A percentile compares a stretch with the other conserved stretches of the same genome.
Evolutionary conservation across 2,888 invertebrate genomes (phyloP).

Genomic region (Sussaba pulchella): DNA sequence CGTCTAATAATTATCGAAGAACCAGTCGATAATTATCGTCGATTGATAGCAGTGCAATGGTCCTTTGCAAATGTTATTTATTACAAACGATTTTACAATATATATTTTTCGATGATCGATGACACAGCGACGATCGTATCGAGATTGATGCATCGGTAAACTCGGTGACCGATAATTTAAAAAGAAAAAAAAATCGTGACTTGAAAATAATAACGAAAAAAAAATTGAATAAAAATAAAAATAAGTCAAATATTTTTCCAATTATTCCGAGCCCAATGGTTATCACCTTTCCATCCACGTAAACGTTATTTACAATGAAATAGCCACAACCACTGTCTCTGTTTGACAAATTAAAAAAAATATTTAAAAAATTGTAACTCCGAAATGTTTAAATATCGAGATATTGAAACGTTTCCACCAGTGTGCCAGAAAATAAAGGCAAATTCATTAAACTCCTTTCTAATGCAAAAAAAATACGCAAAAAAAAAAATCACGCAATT

Average conservation of each 20-base stretch:
- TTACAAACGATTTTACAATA: constrained; percentile 48
- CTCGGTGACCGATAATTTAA: not conserved
- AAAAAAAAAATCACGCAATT: not conserved
- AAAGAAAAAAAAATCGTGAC: not conserved
- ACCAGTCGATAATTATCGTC: constrained; percentile 55
- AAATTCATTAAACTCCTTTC: not conserved
- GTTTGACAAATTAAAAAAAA: constrained; percentile 19
- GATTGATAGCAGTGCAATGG: constrained; percentile 52
- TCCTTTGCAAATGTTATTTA: constrained; percentile 49
- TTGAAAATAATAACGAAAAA: not conserved
- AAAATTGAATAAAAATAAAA: too few species aligned
- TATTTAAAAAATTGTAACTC: not conserved
- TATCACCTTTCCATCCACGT: not conserved
- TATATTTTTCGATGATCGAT: constrained; percentile 13
- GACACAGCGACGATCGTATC: constrained; percentile 4
- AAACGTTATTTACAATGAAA: constrained; percentile 30
- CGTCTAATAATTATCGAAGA: constrained; percentile 53
- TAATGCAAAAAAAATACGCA: not conserved
- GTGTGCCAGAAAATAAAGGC: constrained; percentile 11
- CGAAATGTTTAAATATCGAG: not conserved
- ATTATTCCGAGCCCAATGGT: not conserved
- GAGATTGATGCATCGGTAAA: not conserved
- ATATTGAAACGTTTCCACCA: too few species aligned
- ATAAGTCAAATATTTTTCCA: too few species aligned
- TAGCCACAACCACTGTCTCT: not conserved